A percentile compares a stretch with the other conserved stretches of the same genome.
These are phyloP conservation scores for Bettongia penicillata DNA, from an alignment of 2,113 vertebrate species.

Conservation along the genomic window DNA sequence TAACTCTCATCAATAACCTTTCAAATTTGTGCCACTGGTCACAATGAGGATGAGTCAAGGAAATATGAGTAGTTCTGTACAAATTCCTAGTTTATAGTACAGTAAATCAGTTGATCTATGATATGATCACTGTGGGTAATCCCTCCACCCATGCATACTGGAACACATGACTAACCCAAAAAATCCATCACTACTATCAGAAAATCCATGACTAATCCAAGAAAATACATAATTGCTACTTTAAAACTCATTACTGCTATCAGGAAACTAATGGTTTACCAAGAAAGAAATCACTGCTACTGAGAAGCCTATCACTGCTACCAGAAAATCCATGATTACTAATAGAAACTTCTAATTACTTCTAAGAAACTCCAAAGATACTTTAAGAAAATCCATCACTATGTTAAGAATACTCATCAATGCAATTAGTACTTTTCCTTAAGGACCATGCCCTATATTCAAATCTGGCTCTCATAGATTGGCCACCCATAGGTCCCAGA, in stretches of 20 bases:
- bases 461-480: no score
- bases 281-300: neutral
- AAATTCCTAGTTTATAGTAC: neutral
- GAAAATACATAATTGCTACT: neutral
- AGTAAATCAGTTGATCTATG: neutral
- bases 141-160: neutral
- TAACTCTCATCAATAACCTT: neutral
- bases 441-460: no score
- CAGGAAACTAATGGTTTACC: neutral
- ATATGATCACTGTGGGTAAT: neutral
- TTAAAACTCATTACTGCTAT: neutral
- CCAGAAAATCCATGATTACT: neutral
- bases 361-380: neutral
- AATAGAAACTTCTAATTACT: neutral
- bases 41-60: neutral
- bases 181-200: neutral
- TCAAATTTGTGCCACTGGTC: neutral
- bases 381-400: neutral
- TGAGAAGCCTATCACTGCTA: neutral
- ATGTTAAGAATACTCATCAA: neutral
- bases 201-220: neutral
- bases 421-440: neutral
- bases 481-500: no score
- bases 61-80: neutral
- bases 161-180: neutral